phyloP scores from a whole-genome alignment of 2,888 invertebrate genomes.

The Leptarthrus brevirostris region DNA sequence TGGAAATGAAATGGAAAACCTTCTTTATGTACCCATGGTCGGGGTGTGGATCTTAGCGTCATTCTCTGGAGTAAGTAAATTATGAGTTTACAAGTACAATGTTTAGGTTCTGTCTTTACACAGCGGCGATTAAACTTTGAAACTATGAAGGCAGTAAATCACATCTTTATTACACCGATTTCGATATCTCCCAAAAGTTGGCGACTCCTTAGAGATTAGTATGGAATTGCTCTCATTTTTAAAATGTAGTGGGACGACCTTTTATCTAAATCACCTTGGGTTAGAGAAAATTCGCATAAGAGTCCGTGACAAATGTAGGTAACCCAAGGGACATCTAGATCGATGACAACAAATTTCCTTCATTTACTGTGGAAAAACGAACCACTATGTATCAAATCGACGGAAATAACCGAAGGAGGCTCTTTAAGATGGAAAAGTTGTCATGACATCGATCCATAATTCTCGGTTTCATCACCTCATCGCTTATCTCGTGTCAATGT shows the following conservation, averaged over 20 bases:
- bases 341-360: constrained; percentile 43
- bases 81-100: constrained; percentile 15
- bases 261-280: constrained; percentile 45
- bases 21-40: constrained; percentile 31
- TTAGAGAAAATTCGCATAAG: constrained; percentile 30
- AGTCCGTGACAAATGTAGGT: constrained; percentile 43
- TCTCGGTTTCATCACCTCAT: constrained; percentile 42
- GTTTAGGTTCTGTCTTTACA: constrained; percentile 15
- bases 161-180: constrained; percentile 30
- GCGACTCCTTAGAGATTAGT: constrained; percentile 39
- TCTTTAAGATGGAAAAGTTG: constrained; percentile 38
- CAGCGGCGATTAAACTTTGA: constrained; percentile 26
- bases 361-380: constrained; percentile 8
- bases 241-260: constrained; percentile 39
- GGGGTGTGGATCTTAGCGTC: constrained; percentile 19
- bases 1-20: constrained; percentile 29
- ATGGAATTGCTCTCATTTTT: constrained; percentile 35
- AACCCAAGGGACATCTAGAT: constrained; percentile 43
- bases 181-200: constrained; percentile 35
- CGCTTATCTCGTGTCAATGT: constrained; percentile 45
- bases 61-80: constrained; percentile 28
- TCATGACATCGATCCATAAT: constrained; percentile 43
- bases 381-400: not conserved
- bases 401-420: not conserved
- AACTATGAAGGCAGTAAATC: constrained; percentile 31